Evolutionary conservation across 2,113 vertebrate species (phyloP).

Genomic region (Connochaetes taurinus): DNA sequence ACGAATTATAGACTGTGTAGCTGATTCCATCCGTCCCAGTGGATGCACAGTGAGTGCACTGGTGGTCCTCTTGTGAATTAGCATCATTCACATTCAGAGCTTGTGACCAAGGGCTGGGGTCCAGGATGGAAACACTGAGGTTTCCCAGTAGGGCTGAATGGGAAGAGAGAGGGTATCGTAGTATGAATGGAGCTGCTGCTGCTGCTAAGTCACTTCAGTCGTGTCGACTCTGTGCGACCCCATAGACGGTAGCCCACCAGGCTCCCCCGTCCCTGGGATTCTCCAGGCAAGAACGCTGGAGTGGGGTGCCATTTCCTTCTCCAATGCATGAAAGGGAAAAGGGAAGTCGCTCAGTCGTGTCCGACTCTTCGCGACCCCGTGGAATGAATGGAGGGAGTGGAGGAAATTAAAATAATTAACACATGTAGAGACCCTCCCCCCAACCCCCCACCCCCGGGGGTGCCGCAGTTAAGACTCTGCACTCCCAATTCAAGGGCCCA

Average conservation of each 20-base stretch:
- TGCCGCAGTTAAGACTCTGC: neutral
- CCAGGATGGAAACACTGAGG: neutral
- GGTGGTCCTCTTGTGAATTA: neutral
- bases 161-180: neutral
- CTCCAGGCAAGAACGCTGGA: too few relatives aligned
- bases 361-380: too few relatives aligned
- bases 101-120: too few relatives aligned
- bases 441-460: neutral
- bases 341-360: too few relatives aligned
- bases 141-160: neutral
- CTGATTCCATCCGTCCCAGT: rapidly evolving
- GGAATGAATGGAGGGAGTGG: neutral
- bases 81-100: neutral
- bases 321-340: too few relatives aligned
- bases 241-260: too few relatives aligned
- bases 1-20: neutral
- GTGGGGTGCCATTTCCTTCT: too few relatives aligned
- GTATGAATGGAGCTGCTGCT: neutral
- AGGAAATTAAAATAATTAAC: neutral
- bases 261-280: too few relatives aligned
- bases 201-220: too few relatives aligned
- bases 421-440: neutral
- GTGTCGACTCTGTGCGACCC: too few relatives aligned
- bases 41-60: rapidly evolving
- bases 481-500: neutral